phyloP scores from a whole-genome alignment of 2,888 invertebrate genomes.

The Euproctis similis region DNA sequence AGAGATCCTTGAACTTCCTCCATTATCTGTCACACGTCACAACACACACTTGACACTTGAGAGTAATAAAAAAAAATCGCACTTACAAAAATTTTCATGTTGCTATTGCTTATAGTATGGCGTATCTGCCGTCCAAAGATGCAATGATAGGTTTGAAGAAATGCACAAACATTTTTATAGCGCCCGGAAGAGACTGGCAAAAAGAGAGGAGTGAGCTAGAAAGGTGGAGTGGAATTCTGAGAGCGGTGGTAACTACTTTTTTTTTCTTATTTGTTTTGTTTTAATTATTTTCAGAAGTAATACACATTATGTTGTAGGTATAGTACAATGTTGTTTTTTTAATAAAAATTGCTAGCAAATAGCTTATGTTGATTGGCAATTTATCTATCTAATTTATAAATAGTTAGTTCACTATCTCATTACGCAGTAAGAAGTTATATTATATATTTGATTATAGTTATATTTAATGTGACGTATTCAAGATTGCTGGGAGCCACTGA shows the following conservation, averaged over 20 bases:
- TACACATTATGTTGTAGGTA: no score
- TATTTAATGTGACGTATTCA: no score
- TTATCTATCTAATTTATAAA: no score
- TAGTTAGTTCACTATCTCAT: no score
- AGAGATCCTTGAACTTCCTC: no score
- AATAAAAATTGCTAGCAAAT: no score
- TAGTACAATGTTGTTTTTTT: no score
- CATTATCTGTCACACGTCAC: slow-evolving; percentile 3
- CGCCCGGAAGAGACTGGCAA: slow-evolving; percentile 61
- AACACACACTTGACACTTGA: slow-evolving; percentile 6
- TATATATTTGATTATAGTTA: no score
- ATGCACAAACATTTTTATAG: slow-evolving; percentile 67
- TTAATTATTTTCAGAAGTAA: slow-evolving; percentile 6
- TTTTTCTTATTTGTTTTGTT: slow-evolving; percentile 5
- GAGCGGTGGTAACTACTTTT: slow-evolving; percentile 34
- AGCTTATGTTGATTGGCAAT: no score
- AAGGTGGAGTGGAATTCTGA: slow-evolving; percentile 44
- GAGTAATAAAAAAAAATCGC: slow-evolving; percentile 3
- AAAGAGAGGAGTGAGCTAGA: slow-evolving; percentile 42
- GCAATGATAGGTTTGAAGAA: slow-evolving; percentile 50
- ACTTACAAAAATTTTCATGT: slow-evolving; percentile 72
- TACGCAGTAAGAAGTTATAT: no score
- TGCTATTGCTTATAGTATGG: slow-evolving; percentile 43
- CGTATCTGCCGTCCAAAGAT: slow-evolving; percentile 34
- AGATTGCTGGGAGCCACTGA: no score